Conservation (phyloP, 2,888 invertebrate species). For the Cheilosia urbana region DNA sequence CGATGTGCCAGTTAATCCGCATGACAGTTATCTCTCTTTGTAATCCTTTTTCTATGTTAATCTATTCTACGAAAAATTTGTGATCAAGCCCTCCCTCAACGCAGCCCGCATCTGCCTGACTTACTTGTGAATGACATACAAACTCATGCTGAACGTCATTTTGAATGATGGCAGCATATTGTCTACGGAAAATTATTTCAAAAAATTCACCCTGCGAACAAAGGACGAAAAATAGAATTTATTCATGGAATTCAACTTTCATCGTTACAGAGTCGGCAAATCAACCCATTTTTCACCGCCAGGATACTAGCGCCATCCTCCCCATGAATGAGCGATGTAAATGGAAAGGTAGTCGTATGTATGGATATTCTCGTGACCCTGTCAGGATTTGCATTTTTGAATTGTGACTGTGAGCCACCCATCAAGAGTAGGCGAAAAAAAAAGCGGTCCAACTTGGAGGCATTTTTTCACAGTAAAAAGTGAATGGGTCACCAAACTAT, state of each 20-base stretch:
- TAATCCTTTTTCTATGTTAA: conserved; percentile 26
- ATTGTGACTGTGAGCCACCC: conserved; percentile 32
- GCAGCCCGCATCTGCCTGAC: background rate
- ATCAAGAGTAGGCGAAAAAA: background rate
- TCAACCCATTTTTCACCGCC: background rate
- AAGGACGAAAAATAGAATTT: conserved; percentile 30
- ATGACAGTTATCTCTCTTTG: background rate
- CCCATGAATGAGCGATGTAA: conserved; percentile 52
- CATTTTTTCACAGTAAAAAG: conserved; percentile 46
- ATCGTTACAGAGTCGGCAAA: conserved; percentile 18
- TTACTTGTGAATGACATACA: conserved; percentile 18
- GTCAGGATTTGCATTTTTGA: conserved; percentile 50
- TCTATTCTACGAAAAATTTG: conserved; percentile 22
- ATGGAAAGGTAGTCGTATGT: background rate
- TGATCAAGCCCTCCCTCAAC: conserved; percentile 1
- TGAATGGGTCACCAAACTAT: conserved; percentile 46
- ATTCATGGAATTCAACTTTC: conserved; percentile 50
- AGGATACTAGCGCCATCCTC: background rate
- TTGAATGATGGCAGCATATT: conserved; percentile 63
- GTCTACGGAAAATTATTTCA: conserved; percentile 51
- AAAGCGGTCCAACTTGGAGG: conserved; percentile 28
- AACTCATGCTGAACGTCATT: conserved; percentile 55
- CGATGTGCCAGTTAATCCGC: conserved; percentile 11
- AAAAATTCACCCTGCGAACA: conserved; percentile 26
- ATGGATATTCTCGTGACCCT: conserved; percentile 26